A percentile compares a stretch with the other conserved stretches of the same genome.
phyloP scores from a whole-genome alignment of 2,888 invertebrate genomes.

The Pherbina coryleti region DNA sequence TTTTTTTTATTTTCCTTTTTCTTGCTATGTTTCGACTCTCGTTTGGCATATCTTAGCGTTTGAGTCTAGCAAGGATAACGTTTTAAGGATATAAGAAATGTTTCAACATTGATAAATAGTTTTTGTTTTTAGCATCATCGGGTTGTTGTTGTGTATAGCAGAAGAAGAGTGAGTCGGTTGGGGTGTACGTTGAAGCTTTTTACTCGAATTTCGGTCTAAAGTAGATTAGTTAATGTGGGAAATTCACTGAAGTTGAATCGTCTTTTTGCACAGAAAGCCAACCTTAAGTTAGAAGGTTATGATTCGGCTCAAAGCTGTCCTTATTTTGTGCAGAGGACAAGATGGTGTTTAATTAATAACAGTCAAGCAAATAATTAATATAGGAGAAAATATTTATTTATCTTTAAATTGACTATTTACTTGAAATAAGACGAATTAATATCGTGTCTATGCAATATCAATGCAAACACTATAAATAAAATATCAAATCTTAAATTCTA shows the following conservation, averaged over 20 bases:
- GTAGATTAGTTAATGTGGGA: constrained; percentile 20
- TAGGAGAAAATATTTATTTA: too few species aligned
- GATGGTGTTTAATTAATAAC: not conserved
- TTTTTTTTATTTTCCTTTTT: not conserved
- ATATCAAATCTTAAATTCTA: too few species aligned
- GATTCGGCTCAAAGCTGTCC: not conserved
- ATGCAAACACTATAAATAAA: too few species aligned
- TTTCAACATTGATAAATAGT: constrained; percentile 49
- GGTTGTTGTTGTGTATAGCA: not conserved
- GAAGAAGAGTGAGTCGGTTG: not conserved
- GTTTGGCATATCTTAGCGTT: constrained; percentile 10
- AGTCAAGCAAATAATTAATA: not conserved
- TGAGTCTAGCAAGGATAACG: constrained; percentile 6
- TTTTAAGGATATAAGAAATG: constrained; percentile 35
- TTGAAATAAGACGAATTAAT: too few species aligned
- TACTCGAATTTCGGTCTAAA: not conserved
- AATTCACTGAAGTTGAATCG: not conserved
- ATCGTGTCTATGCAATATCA: too few species aligned
- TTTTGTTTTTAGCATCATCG: constrained; percentile 41
- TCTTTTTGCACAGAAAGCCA: not conserved
- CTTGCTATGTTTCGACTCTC: not conserved
- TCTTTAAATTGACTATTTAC: too few species aligned
- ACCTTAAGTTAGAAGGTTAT: not conserved
- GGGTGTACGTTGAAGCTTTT: not conserved
- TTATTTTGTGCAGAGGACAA: not conserved